Base-by-base conservation (phyloP, 2,888 invertebrate genomes). In the Habroteleia sp. region DNA sequence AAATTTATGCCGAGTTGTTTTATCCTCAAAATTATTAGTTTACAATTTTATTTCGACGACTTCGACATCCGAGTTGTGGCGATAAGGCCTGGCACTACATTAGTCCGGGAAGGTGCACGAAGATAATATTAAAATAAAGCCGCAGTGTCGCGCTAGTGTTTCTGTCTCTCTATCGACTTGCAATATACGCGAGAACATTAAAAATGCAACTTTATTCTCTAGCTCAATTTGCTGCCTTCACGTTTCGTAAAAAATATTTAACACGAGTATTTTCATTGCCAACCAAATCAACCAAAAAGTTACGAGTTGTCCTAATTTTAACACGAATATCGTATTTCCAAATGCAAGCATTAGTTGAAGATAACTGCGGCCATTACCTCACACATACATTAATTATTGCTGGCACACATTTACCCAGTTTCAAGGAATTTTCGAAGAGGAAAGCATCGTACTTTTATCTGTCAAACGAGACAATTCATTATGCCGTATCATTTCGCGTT, bases 301-400 rank as follows among this genome's bases (percentile, higher is more conserved):
- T n/a, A n/a, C n/a, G n/a, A n/a, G n/a, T n/a, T n/a, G n/a, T n/a
- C 44, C 4, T 52, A 20, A 37, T 52, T 52, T 10, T 2, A 10
- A 14, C 37, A 16, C 25, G 6, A 37, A 39, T 27, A 42, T 41
- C 1, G 17, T 29, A 7, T n/a, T n/a, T n/a, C n/a, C n/a, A n/a
- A n/a, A n/a, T n/a, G n/a, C n/a, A n/a, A 82, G 82, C 83, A 85
- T 85, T 85, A 83, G 85, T 80, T 84, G 77, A 79, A 79, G 85
- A 82, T 85, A 86, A 86, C 86, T 82, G 85, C 82, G 81, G 82
- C 83, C 85, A 86, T 86, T 86, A 86, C 85, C 83, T 80, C 79
- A 82, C 82, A 80, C 84, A 85, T 86, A 86, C 86, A 86, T 86
- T 86, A 86, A 86, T 86, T 86, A 86, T 85, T 83, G 85, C 86